Conservation (phyloP, 2,888 invertebrate species). For the Eupithecia tripunctaria region DNA sequence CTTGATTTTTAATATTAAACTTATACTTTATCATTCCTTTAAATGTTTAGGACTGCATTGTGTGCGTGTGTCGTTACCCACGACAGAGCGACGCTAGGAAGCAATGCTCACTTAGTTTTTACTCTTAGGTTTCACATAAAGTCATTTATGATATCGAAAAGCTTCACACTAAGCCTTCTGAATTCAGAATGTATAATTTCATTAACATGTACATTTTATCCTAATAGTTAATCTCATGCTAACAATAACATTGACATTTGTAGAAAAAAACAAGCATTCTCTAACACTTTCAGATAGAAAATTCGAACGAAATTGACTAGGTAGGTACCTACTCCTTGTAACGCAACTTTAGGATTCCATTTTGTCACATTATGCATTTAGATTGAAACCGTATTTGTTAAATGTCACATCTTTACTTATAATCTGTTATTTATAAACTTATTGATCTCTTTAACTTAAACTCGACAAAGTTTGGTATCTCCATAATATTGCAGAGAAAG, state of each 20-base stretch:
- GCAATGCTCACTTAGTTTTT: neutral
- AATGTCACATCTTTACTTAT: neutral
- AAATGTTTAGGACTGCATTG: neutral
- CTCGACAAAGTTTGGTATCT: neutral
- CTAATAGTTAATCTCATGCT: neutral
- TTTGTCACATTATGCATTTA: neutral
- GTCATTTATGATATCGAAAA: neutral
- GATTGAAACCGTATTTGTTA: neutral
- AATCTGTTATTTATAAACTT: neutral
- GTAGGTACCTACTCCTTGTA: no score
- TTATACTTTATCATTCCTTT: neutral
- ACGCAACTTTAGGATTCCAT: neutral
- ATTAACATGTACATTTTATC: neutral
- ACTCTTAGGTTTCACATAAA: neutral
- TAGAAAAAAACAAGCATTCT: neutral
- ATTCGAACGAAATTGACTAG: neutral
- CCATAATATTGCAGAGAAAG: neutral
- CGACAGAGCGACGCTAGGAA: neutral
- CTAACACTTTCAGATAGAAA: neutral
- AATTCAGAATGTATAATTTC: neutral
- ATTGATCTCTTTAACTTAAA: neutral
- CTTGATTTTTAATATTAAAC: slow-evolving; percentile 6
- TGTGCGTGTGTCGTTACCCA: neutral
- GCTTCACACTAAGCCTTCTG: neutral
- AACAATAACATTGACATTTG: neutral